These are phyloP conservation scores for Podarcis muralis DNA, from an alignment of 2,113 vertebrate genomes.

Conservation along the genomic window DNA sequence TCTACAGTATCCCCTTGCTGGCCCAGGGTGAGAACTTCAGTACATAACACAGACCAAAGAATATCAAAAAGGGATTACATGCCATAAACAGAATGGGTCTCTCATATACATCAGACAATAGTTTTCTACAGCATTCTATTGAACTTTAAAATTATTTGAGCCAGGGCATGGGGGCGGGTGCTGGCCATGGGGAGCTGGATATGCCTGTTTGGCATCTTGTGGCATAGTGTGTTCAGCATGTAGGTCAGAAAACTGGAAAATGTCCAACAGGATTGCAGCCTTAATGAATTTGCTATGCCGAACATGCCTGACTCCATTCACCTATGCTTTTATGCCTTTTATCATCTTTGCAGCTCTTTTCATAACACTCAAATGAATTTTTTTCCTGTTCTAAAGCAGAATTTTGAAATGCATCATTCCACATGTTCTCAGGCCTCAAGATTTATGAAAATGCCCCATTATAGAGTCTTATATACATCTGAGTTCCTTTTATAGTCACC, in stretches of 20 bases:
- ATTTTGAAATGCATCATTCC: background rate
- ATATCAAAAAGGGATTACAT: background rate
- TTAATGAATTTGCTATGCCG: background rate
- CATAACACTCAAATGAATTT: background rate
- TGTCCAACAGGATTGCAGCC: background rate
- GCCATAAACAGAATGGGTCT: background rate
- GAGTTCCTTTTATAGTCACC: background rate
- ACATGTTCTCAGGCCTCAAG: background rate
- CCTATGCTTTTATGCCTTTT: background rate
- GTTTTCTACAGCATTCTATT: background rate
- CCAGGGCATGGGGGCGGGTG: background rate
- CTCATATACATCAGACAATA: background rate
- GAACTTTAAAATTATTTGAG: background rate
- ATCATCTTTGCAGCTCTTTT: background rate
- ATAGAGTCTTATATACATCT: background rate
- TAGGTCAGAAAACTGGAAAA: no score
- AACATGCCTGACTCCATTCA: background rate
- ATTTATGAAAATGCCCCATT: background rate
- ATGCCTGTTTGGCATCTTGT: background rate
- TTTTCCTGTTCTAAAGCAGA: background rate
- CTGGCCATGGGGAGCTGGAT: background rate
- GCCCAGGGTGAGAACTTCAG: no score
- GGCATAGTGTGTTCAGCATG: background rate
- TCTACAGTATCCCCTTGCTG: no score
- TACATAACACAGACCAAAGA: background rate